Evolutionary conservation across 53 echinoderm and acorn worm genomes (phyloP).

Genomic region (Pentamera pediparva): DNA sequence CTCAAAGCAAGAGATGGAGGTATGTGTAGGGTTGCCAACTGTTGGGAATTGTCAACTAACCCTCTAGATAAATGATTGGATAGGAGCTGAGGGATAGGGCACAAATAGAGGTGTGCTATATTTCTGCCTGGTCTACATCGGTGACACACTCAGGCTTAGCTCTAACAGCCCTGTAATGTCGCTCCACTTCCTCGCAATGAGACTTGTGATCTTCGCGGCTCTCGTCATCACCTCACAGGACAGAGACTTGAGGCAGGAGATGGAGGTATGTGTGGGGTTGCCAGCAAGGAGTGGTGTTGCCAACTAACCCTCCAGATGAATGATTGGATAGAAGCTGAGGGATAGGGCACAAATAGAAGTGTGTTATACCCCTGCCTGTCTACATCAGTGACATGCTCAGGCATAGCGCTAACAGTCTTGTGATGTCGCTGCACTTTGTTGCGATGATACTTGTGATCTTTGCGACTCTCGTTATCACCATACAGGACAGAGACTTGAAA

Average conservation of each 20-base stretch:
- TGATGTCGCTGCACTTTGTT: neutral
- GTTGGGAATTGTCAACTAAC: no score
- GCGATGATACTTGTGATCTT: neutral
- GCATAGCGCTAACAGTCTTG: neutral
- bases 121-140: constrained; percentile 15
- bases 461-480: constrained; percentile 8
- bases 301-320: no score
- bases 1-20: neutral
- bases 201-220: constrained; percentile 11
- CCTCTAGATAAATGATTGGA: no score
- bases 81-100: neutral
- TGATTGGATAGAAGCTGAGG: neutral
- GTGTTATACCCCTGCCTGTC: neutral
- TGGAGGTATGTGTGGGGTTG: constrained; percentile 2
- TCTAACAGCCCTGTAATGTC: neutral
- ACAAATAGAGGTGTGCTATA: neutral
- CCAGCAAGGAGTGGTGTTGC: no score
- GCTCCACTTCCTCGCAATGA: neutral
- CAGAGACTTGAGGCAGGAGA: constrained; percentile 6
- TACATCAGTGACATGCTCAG: constrained; percentile 1
- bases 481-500: constrained; percentile 20
- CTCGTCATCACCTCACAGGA: constrained; percentile 10
- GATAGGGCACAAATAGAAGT: neutral
- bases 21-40: no score
- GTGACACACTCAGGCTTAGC: neutral